A percentile compares a stretch with the other conserved stretches of the same genome.
phyloP scores from a whole-genome alignment of 2,797 vertebrate species.

The Semaprochilodus insignis region DNA sequence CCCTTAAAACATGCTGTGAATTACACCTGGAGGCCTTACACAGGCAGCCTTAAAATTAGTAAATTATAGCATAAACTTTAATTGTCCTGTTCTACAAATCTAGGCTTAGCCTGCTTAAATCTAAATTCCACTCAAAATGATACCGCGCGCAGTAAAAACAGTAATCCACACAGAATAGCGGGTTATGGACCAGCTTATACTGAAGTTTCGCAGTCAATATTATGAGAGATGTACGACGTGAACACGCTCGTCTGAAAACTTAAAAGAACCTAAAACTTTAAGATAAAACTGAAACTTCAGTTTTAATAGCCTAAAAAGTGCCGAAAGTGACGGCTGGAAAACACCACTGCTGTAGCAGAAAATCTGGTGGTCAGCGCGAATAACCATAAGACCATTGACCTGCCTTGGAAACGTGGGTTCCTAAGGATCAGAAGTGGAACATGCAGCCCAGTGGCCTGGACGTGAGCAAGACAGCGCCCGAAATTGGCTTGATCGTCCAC shows the following conservation, averaged over 20 bases:
- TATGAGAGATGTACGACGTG: neutral
- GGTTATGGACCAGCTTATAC: too few species aligned
- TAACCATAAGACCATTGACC: slow-evolving; percentile 83
- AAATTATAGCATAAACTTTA: neutral
- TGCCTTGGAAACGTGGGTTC: slow-evolving; percentile 79
- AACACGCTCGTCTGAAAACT: neutral
- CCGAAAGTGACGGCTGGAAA: slow-evolving; percentile 77
- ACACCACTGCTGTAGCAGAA: slow-evolving; percentile 83
- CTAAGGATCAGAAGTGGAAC: slow-evolving; percentile 85
- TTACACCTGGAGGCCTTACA: neutral
- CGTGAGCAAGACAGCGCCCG: slow-evolving; percentile 81
- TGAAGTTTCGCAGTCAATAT: neutral
- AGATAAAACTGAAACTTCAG: slow-evolving; percentile 6
- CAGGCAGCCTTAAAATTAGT: neutral
- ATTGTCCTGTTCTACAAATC: neutral
- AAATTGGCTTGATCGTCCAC: slow-evolving; percentile 88
- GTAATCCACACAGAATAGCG: neutral
- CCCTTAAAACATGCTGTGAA: neutral
- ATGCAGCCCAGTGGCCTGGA: slow-evolving; percentile 81
- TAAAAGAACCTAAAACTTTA: neutral
- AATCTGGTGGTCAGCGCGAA: slow-evolving; percentile 88
- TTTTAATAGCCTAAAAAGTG: slow-evolving; percentile 61
- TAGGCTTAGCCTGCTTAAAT: slow-evolving; percentile 1
- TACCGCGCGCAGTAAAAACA: neutral
- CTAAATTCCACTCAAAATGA: neutral